Base-by-base conservation (phyloP, 2,888 invertebrate genomes). In the Drosophila cracens region DNA sequence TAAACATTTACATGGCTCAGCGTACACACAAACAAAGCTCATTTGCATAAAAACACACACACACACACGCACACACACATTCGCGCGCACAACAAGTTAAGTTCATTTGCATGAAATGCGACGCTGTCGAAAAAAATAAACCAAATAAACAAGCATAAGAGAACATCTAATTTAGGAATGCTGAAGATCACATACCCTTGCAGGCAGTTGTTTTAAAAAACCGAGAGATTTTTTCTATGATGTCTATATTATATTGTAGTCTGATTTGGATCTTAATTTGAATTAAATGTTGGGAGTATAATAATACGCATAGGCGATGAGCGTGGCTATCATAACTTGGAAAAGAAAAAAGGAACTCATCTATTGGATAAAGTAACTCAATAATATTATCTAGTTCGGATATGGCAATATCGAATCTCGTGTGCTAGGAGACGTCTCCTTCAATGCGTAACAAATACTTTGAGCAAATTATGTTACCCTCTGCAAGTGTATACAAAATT, bases 31-130 rank as follows among this genome's bases (percentile, higher is more conserved):
- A 25, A 58, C 48, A 65, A 54, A 38, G 43, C 72, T 79, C 72
- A 84, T 82, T 85, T 81, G 86, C 84, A 87, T 80, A 57, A 57
- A 29, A 56, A 74, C 74, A 62, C 43, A 67, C n/a, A 40, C 25
- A 60, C 11, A 33, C 38, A 49, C 21, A 61, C 4, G 43, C 8
- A 13, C 21, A 16, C 29, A 51, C 18, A 52, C 13, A 49, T 36
- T 27, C 16, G 16, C 21, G 8, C 43, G 33, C 66, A 78, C 61
- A 76, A 65, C 63, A 73, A 79, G 75, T 79, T 79, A 76, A 84
- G 71, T 87, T 84, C 69, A 85, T 87, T 87, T 87, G 82, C 83
- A 86, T 86, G 70, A 88, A 88, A 86, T 74, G 76, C 78, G 70
- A 76, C 60, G 81, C 51, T 73, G 58, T 31, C 34, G 34, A 75